Evolutionary conservation across 2,113 vertebrate genomes (phyloP), one percentile per base, ranked within the genome.

Genomic region (Oryzias curvinotus): DNA sequence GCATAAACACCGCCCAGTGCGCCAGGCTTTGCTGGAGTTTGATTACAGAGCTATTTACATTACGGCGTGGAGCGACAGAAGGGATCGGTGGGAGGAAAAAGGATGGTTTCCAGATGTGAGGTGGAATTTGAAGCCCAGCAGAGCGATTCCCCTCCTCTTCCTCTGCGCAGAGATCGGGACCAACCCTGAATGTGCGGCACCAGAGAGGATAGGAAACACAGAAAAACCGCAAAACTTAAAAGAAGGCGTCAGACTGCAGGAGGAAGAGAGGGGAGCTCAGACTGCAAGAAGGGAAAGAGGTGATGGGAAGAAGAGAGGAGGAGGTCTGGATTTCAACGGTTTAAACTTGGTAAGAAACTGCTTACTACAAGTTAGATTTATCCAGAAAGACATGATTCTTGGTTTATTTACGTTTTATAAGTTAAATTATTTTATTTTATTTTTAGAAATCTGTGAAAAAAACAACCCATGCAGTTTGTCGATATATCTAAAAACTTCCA

Each of bases 81-180:
- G 71, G 26, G 69, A 49, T 43, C 61, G 51, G 64, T 7, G 66
- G 62, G 63, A 55, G 62, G 69, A 52, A 52, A 15, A 48, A 81
- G 87, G 85, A 93, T 91, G 81, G 81, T 75, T 91, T 93, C 91
- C 91, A 93, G 91, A 92, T 92, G 91, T 91, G 84, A 81, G 79
- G 79, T 70, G 89, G 89, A 92, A 91, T 90, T 90, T 79, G 42
- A 77, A 81, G 72, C 67, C 42, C 41, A 55, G 68, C 60, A 65
- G 67, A 81, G 71, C 41, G 52, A 75, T 62, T 75, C 71, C 73
- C 72, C 68, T 58, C 76, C 61, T 65, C 47, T 74, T 69, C 65
- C 71, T 69, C 49, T 45, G 49, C 26, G 15, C 51, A 51, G 55
- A 63, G 61, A 79, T 78, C 19, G 48, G 44, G 67, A 82, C 77